Evolutionary conservation across 2,797 vertebrate species (phyloP).

Genomic region (Carcharodon carcharias): DNA sequence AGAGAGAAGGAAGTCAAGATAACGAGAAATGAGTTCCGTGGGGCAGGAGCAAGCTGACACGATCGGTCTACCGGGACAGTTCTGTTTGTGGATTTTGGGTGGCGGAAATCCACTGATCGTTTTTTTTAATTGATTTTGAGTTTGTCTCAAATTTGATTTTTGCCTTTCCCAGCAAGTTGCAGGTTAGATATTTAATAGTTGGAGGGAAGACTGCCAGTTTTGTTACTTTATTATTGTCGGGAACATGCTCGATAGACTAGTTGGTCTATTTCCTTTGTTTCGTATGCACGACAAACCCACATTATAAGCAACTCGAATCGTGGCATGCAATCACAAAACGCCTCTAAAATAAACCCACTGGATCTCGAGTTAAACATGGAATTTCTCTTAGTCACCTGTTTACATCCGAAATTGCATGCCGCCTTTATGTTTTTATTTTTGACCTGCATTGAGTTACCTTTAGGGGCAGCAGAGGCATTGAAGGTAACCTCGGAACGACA

Average conservation of each 20-base stretch:
- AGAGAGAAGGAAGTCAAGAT: too few species aligned
- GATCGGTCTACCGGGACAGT: too few species aligned
- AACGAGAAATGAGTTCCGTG: too few species aligned
- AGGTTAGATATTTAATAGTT: not conserved
- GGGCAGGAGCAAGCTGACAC: too few species aligned
- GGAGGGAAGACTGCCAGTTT: not conserved
- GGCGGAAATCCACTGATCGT: not conserved
- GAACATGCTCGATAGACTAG: not conserved
- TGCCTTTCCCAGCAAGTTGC: not conserved
- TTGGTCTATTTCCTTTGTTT: not conserved
- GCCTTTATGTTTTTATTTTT: too few species aligned
- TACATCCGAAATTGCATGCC: too few species aligned
- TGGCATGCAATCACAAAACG: not conserved
- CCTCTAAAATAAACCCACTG: not conserved
- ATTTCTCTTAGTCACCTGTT: not conserved
- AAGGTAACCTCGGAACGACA: not conserved
- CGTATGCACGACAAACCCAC: not conserved
- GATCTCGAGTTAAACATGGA: not conserved
- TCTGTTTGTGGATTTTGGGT: too few species aligned
- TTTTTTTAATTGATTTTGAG: not conserved
- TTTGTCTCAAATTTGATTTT: not conserved
- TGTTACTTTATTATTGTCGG: not conserved
- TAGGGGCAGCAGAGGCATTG: not conserved
- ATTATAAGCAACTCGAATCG: not conserved
- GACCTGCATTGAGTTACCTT: not conserved